phyloP scores from a whole-genome alignment of 2,113 vertebrate species.

The Chloropsis hardwickii region DNA sequence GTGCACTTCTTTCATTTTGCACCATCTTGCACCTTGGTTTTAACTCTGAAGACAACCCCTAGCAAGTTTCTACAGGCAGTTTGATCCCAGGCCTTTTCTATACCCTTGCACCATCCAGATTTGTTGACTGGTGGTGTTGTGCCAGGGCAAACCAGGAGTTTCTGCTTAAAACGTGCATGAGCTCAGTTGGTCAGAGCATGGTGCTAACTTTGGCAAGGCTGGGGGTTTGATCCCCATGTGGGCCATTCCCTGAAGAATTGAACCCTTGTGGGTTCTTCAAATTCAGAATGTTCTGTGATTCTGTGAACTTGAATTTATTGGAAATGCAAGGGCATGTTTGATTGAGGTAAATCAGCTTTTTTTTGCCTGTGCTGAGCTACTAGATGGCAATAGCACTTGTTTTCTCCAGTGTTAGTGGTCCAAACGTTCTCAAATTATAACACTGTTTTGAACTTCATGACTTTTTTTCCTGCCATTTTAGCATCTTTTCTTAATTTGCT shows the following conservation, averaged over 20 bases:
- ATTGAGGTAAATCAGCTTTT: background rate
- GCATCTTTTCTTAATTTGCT: background rate
- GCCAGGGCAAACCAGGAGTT: background rate
- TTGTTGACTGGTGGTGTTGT: background rate
- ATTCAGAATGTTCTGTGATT: background rate
- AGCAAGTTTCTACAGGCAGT: background rate
- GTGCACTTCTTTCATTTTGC: background rate
- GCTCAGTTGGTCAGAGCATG: background rate
- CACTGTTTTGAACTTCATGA: background rate
- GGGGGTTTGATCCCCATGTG: background rate
- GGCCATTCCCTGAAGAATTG: background rate
- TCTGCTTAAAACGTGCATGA: background rate
- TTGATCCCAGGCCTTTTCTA: background rate
- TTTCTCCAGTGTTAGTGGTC: background rate
- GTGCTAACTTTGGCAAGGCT: background rate
- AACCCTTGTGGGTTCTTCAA: background rate
- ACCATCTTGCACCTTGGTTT: background rate
- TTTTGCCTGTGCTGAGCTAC: background rate
- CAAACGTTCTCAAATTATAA: background rate
- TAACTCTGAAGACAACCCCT: background rate
- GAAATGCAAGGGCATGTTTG: background rate
- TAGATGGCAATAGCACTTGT: background rate
- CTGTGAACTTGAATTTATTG: background rate
- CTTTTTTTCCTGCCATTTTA: background rate
- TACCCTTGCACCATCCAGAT: rapidly evolving